phyloP scores from a whole-genome alignment of 2,888 invertebrate species.

The Brenthis ino region DNA sequence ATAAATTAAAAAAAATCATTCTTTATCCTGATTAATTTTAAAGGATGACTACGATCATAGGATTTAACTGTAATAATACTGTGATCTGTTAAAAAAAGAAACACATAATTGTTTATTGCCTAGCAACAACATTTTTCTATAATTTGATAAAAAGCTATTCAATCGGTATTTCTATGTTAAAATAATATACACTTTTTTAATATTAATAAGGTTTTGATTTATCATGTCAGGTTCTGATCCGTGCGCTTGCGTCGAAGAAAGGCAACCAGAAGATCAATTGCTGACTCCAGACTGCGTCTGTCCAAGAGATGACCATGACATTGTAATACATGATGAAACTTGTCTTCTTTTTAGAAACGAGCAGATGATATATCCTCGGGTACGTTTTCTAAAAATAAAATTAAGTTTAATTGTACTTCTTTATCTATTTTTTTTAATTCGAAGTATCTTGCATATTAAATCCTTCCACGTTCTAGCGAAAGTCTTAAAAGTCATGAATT shows the following conservation, averaged over 20 bases:
- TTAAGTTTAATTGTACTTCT: not conserved
- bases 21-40: no score
- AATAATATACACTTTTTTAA: not conserved
- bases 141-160: slow-evolving; percentile 12
- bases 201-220: not conserved
- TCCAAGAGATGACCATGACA: slow-evolving; percentile 59
- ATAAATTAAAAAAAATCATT: no score
- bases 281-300: slow-evolving; percentile 56
- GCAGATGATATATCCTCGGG: slow-evolving; percentile 57
- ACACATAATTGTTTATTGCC: slow-evolving; percentile 20
- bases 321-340: slow-evolving; percentile 59
- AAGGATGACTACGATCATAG: no score
- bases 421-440: not conserved
- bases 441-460: not conserved
- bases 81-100: no score
- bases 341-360: slow-evolving; percentile 67
- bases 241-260: slow-evolving; percentile 55
- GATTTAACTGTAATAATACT: no score
- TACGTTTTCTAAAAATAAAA: slow-evolving; percentile 42
- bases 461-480: no score
- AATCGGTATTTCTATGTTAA: not conserved
- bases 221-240: slow-evolving; percentile 39
- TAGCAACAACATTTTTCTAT: slow-evolving; percentile 32
- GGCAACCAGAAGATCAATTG: slow-evolving; percentile 40
- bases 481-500: no score